Base-by-base conservation (phyloP, 2,113 vertebrate genomes). In the Tragelaphus scriptus region DNA sequence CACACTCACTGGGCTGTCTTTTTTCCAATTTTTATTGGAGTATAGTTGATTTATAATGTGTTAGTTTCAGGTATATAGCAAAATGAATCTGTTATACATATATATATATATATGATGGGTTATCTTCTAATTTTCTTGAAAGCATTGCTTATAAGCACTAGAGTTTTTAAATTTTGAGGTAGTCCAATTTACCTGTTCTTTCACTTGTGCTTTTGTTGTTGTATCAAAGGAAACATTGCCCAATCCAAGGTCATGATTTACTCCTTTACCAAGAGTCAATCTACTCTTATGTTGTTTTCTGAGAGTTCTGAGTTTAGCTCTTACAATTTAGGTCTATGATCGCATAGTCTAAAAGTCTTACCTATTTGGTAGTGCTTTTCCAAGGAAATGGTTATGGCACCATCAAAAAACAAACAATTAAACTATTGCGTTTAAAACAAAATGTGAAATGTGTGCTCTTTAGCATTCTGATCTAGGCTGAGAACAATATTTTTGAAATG, bases 401-500 rank as follows among this genome's bases (percentile, higher is more conserved):
- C 85, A 94, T 82, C 36, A 75, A 94, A 93, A 96, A 88, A 61
- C 28, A 90, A 95, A 91, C 90, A 71, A 97, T 95, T 75, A 47
- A 16, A 80, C 87, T 85, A 92, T 93, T 98, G 91, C 97, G 59
- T 96, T 98, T 91, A 86, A 95, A 91, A 90, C 90, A 94, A 97
- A 97, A 97, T 96, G 77, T 92, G 65, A 86, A 90, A 96, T 97
- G 95, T 97, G 88, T 82, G 53, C 95, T 92, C 88, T 95, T 97
- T 68, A 95, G 92, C 96, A 86, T 97, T 98, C 97, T 97, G 91
- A 96, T 96, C 92, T 95, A 71, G 61, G 53, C 75, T 94, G 95
- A 97, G 94, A 96, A 98, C 97, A 97, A 96, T 97, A 98, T 96
- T 94, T 96, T 94, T 97, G 81, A 96, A 98, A 94, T 81, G 87